Evolutionary conservation across 1,140 invertebrate genomes (phyloP).

Genomic region (Proctacanthus coquilletti): DNA sequence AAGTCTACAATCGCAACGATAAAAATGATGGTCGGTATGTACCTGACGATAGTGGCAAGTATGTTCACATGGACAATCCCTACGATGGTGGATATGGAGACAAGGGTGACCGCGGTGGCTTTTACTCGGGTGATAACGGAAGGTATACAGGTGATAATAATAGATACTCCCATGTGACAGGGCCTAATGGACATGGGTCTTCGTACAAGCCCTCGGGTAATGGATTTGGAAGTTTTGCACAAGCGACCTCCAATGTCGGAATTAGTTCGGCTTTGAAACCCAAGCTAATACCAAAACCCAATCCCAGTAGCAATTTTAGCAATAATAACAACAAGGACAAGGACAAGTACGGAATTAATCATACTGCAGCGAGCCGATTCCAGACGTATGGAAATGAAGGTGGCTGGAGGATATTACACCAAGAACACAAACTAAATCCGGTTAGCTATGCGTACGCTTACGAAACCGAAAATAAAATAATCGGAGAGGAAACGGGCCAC

Average conservation of each 20-base stretch:
- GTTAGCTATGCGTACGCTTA: slow-evolving; percentile 39
- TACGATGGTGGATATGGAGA: slow-evolving; percentile 32
- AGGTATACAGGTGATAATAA: not conserved
- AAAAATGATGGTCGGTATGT: not conserved
- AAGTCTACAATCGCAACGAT: not conserved
- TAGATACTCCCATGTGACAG: not conserved
- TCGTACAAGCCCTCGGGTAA: slow-evolving; percentile 7
- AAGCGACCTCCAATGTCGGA: slow-evolving; percentile 4
- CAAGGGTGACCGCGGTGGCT: too few species aligned
- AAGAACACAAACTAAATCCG: not conserved
- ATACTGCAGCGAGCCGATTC: slow-evolving; percentile 31
- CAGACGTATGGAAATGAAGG: slow-evolving; percentile 5
- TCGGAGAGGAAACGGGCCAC: slow-evolving; percentile 35
- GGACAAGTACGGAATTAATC: too few species aligned
- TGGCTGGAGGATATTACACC: slow-evolving; percentile 5
- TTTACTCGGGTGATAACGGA: slow-evolving; percentile 17
- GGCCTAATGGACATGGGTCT: slow-evolving; percentile 10
- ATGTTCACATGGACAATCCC: slow-evolving; percentile 25
- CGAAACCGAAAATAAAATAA: slow-evolving; percentile 47
- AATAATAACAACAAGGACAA: slow-evolving; percentile 16
- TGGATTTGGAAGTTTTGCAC: slow-evolving; percentile 8
- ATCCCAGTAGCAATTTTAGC: slow-evolving; percentile 9
- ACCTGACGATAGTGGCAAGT: slow-evolving; percentile 20
- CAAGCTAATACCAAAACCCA: too few species aligned
- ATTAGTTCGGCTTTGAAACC: slow-evolving; percentile 1